Base-by-base conservation (phyloP, 2,888 invertebrate genomes). In the Epicampocera succincta region DNA sequence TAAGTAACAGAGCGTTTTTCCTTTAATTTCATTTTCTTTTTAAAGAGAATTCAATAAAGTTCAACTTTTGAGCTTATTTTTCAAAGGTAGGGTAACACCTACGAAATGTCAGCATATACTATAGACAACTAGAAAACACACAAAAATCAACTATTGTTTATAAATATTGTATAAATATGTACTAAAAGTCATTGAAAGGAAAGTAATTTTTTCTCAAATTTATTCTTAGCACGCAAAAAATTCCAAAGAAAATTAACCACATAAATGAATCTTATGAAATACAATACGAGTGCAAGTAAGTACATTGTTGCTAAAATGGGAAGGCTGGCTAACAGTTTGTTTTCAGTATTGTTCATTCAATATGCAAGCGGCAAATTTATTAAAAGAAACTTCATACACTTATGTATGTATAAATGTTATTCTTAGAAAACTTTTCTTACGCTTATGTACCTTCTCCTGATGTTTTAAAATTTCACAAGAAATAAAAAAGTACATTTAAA, bases 141-240 rank as follows among this genome's bases (percentile, higher is more conserved):
- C n/a, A n/a, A n/a, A n/a, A n/a, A n/a, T n/a, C n/a, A n/a, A n/a
- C n/a, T n/a, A n/a, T 33, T 33, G 33, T 8, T 33, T 33, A 9
- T 17, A 38, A 11, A 11, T 3, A 33, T 15, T 42, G 17, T 54
- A 17, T 1, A 21, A 12, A 8, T 13, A 13, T 29, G 29, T n/a
- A n/a, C n/a, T n/a, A n/a, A n/a, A n/a, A n/a, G 52, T 25, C 42
- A 54, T 54, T 63, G 29, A 38, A 63, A 38, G 17, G 44, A 13
- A 73, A 73, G 44, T 54, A 63, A 52, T 52, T 33, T 33, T 33
- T 9, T 63, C 52, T 63, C 17, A 33, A 44, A 19, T 12, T 52
- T 4, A 72, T 73, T 73, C 73, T 54, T 54, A 58, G 25, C 72
- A 72, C 58, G 71, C 65, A 72, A 78, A 56, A 46, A 72, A 25